These are phyloP conservation scores for Diplazon laetatorius DNA, from an alignment of 2,888 invertebrate species.

Conservation along the genomic window DNA sequence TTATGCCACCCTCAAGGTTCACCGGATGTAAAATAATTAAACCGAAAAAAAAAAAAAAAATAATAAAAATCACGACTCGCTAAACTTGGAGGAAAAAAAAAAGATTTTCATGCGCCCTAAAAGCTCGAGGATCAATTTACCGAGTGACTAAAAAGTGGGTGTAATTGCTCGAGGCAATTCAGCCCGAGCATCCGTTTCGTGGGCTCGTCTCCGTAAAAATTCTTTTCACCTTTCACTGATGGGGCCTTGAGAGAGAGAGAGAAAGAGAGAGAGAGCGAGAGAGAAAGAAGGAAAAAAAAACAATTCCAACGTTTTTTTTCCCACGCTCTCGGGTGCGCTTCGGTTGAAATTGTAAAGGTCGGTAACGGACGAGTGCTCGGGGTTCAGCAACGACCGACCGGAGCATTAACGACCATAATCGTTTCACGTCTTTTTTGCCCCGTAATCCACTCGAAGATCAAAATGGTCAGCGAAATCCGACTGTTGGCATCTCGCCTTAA, in stretches of 20 bases:
- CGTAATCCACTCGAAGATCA: conserved; percentile 27
- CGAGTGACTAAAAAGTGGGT: conserved; percentile 25
- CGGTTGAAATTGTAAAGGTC: conserved; percentile 35
- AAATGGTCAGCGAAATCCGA: conserved; percentile 25
- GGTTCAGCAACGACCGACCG: conserved; percentile 20
- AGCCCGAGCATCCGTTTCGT: not conserved
- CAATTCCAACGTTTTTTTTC: conserved; percentile 2
- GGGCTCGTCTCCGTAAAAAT: not conserved
- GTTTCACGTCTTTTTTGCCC: conserved; percentile 22
- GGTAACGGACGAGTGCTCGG: not conserved
- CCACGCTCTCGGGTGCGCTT: conserved; percentile 17
- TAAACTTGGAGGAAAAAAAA: not conserved
- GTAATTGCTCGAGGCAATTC: conserved; percentile 46
- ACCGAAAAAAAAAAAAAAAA: conserved; percentile 23
- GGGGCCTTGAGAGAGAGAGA: too few species aligned
- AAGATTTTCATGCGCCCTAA: conserved; percentile 1
- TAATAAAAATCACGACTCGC: conserved; percentile 25
- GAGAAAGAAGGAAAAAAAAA: not conserved
- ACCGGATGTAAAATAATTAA: conserved; percentile 23
- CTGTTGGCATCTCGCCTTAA: conserved; percentile 28
- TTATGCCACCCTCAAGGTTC: not conserved
- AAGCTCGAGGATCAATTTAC: conserved; percentile 50
- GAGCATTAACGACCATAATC: not conserved
- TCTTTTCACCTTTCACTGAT: too few species aligned
- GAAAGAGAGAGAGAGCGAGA: too few species aligned